Conservation (phyloP, 2,797 vertebrate species). For the Heterohyrax brucei region DNA sequence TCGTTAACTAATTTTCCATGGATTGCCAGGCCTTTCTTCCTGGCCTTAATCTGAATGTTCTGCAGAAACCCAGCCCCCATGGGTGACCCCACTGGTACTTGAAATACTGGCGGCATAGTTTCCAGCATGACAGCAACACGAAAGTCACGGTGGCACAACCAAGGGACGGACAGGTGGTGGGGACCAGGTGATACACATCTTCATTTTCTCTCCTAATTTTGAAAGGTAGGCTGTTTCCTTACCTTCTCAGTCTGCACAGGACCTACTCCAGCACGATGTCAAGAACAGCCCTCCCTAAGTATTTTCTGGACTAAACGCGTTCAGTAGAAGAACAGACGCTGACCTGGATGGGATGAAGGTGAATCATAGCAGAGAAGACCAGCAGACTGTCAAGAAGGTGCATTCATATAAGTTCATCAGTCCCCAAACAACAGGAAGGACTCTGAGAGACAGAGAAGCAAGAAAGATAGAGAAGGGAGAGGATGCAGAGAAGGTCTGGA, state of each 20-base stretch:
- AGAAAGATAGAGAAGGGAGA: not conserved
- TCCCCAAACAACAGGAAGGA: not conserved
- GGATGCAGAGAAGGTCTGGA: not conserved
- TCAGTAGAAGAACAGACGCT: not conserved
- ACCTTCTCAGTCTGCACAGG: not conserved
- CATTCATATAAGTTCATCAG: not conserved
- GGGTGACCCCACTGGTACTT: too few relatives aligned
- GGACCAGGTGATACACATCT: not conserved
- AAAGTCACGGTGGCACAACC: not conserved
- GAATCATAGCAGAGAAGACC: not conserved
- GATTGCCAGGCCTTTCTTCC: too few relatives aligned
- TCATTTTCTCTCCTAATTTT: not conserved
- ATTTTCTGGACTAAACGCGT: not conserved
- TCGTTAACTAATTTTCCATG: too few relatives aligned
- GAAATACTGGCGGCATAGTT: not conserved
- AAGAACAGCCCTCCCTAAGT: not conserved
- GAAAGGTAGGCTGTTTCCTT: not conserved
- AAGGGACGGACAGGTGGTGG: not conserved
- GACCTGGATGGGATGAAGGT: not conserved
- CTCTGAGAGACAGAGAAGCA: not conserved
- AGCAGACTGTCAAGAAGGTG: not conserved
- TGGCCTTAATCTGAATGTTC: too few relatives aligned
- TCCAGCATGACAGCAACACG: not conserved
- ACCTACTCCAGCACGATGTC: not conserved
- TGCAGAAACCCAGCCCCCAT: too few relatives aligned